These are phyloP conservation scores for Centrocercus urophasianus DNA, from an alignment of 2,113 vertebrate species.

Conservation along the genomic window DNA sequence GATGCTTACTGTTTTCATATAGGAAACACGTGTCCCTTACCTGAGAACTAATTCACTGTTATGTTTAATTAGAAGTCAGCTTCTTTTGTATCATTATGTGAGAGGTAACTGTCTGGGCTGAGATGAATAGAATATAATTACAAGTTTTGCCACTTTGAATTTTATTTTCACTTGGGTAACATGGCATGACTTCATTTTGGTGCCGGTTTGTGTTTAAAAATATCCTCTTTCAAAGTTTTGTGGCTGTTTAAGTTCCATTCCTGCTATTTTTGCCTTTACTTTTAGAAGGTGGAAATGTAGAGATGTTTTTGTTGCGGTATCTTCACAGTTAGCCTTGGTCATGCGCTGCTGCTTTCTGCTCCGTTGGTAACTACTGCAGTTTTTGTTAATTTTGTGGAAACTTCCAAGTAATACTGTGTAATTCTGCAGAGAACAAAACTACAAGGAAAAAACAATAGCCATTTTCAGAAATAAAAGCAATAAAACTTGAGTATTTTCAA, in stretches of 20 bases:
- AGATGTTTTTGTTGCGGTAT: not conserved
- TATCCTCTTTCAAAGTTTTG: not conserved
- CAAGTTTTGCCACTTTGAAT: not conserved
- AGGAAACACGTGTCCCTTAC: not conserved
- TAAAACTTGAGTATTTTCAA: not conserved
- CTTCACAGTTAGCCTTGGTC: not conserved
- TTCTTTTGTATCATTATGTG: not conserved
- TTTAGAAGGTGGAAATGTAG: not conserved
- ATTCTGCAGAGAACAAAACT: not conserved
- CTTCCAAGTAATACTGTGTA: not conserved
- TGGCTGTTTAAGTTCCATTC: not conserved
- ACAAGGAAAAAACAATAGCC: not conserved
- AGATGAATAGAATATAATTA: not conserved
- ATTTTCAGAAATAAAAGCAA: not conserved
- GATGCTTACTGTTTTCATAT: not conserved
- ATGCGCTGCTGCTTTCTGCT: not conserved
- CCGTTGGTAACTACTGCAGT: not conserved
- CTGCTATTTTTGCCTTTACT: not conserved
- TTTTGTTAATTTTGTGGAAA: constrained; percentile 10
- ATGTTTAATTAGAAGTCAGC: not conserved
- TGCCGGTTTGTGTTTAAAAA: not conserved
- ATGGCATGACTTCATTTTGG: not conserved
- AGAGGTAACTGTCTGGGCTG: not conserved
- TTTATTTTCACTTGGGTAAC: not conserved
- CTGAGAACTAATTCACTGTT: not conserved